Conservation (phyloP, 2,888 invertebrate genomes). For the Hipparchia sbordonii region DNA sequence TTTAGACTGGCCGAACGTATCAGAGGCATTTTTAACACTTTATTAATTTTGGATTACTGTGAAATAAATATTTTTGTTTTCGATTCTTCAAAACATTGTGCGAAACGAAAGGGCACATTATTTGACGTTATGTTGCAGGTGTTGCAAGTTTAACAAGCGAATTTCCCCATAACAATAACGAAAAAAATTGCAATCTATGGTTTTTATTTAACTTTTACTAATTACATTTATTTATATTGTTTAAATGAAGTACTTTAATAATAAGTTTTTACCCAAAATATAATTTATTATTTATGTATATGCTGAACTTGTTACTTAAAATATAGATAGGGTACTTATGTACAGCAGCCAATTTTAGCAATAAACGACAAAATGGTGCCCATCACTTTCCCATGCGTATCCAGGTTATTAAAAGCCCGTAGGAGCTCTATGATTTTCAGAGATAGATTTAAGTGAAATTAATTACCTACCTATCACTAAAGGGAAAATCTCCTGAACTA, state of each 20-base stretch:
- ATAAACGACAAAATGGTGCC: no score
- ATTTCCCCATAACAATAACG: not conserved
- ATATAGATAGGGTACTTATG: no score
- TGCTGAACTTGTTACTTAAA: no score
- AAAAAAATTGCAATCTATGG: not conserved
- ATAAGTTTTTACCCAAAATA: not conserved
- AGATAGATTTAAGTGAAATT: no score
- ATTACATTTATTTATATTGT: no score
- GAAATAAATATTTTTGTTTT: constrained; percentile 32
- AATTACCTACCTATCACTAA: not conserved
- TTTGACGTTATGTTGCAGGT: constrained; percentile 1
- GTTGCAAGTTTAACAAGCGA: constrained; percentile 2
- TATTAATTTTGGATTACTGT: constrained; percentile 28
- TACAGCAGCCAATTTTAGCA: no score
- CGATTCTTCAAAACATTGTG: constrained; percentile 28
- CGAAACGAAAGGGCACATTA: not conserved
- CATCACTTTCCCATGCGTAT: no score
- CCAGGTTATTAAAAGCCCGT: no score
- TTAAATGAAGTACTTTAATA: no score
- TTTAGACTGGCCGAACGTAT: constrained; percentile 72
- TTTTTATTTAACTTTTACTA: no score
- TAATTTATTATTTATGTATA: no score
- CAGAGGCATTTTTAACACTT: constrained; percentile 63
- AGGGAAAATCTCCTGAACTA: not conserved
- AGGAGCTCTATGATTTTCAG: no score